These are phyloP conservation scores for Drosophila tristis DNA, from an alignment of 1,140 invertebrate genomes.

Conservation along the genomic window DNA sequence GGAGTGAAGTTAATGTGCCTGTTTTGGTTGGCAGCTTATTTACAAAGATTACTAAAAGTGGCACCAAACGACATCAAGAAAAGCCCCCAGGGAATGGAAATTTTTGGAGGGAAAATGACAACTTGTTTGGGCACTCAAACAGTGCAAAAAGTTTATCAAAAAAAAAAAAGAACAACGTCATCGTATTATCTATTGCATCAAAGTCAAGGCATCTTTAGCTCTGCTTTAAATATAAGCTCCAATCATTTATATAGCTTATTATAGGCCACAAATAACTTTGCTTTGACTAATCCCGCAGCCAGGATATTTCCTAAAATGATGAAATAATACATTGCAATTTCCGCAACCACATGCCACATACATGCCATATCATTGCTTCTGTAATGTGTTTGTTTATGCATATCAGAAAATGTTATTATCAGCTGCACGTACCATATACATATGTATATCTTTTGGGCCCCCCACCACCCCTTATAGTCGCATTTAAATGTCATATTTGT, in stretches of 20 bases:
- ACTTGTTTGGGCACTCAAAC: constrained; percentile 11
- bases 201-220: too few relatives aligned
- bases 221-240: too few relatives aligned
- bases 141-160: too few relatives aligned
- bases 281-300: background rate
- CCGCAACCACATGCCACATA: background rate
- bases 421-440: background rate
- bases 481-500: constrained; percentile 55
- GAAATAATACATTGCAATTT: constrained; percentile 17
- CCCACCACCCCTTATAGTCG: constrained; percentile 12
- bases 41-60: constrained; percentile 4
- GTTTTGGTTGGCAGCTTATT: constrained; percentile 10
- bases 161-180: too few relatives aligned
- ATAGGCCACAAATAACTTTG: too few relatives aligned
- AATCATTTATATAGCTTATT: too few relatives aligned
- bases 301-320: background rate
- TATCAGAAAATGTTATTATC: constrained; percentile 24
- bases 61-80: background rate
- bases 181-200: too few relatives aligned
- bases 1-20: constrained; percentile 20
- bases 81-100: background rate
- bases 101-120: constrained; percentile 3
- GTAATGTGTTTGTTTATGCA: too few relatives aligned
- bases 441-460: constrained; percentile 15
- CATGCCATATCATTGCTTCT: too few relatives aligned